Percentiles rank a stretch among this genome's conserved stretches.
phyloP scores from a whole-genome alignment of 1,140 invertebrate species.

The Papilio machaon region DNA sequence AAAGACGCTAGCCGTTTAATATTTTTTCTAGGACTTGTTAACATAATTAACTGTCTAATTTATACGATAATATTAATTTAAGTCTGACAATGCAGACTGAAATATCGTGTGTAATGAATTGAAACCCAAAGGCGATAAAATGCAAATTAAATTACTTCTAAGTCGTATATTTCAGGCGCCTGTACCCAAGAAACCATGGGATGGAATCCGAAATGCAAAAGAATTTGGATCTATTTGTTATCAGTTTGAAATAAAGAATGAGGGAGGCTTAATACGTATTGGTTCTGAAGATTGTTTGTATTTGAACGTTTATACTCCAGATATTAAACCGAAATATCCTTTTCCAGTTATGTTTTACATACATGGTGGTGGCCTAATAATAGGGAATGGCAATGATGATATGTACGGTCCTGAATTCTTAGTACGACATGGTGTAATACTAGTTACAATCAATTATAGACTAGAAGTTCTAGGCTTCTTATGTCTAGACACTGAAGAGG shows the following conservation, averaged over 20 bases:
- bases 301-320: slow-evolving; percentile 84
- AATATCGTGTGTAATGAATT: no score
- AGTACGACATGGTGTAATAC: slow-evolving; percentile 37
- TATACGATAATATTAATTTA: no score
- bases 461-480: slow-evolving; percentile 40
- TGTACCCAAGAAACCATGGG: slow-evolving; percentile 50
- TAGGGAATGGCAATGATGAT: slow-evolving; percentile 33
- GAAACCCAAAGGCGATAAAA: no score
- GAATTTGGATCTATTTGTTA: slow-evolving; percentile 47
- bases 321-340: slow-evolving; percentile 46
- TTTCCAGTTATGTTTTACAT: slow-evolving; percentile 45
- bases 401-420: slow-evolving; percentile 44
- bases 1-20: no score
- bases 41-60: no score
- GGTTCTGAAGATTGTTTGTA: slow-evolving; percentile 83
- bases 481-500: slow-evolving; percentile 47
- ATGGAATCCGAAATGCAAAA: slow-evolving; percentile 50
- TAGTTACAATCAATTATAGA: slow-evolving; percentile 40
- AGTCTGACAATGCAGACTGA: no score
- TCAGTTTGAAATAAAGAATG: slow-evolving; percentile 40
- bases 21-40: no score
- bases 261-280: slow-evolving; percentile 39
- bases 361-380: slow-evolving; percentile 38
- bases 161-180: slow-evolving; percentile 50
- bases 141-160: neutral